Base-by-base conservation (phyloP, 1,140 invertebrate species). In the Bombus pascuorum region DNA sequence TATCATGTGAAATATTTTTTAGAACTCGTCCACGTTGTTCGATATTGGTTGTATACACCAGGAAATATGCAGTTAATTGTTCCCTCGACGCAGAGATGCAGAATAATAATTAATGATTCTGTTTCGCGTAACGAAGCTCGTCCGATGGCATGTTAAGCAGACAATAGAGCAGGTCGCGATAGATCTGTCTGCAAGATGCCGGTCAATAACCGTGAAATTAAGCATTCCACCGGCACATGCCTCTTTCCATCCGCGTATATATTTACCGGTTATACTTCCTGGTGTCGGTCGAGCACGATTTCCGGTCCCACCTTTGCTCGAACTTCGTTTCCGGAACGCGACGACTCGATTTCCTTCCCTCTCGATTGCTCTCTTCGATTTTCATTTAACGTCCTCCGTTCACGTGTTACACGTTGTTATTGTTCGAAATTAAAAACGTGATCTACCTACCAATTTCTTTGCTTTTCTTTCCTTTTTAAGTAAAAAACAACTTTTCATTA, bases 251-350 rank as follows among this genome's bases (percentile, higher is more conserved):
- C 84, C 87, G 85, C 84, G 83, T 90, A 88, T 90, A 79, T 85
- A 87, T 91, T 84, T 88, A 88, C 90, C 88, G 90, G 88, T 91
- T 89, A 76, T 90, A 91, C 90, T 91, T 91, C 90, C 90, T 91
- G 88, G 86, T 91, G 88, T 70, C 82, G 81, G 74, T n/a, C 87
- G 77, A 72, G 82, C 86, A 86, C 83, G 89, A 83, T 81, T 91
- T 91, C 90, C 90, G 87, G 90, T 84, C 73, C 81, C 85, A 87
- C 87, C 87, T 81, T 83, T 68, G 86, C 79, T 86, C 70, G 72
- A 75, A 87, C 79, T 85, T 84, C 88, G 87, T 82, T 87, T 89
- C 87, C 89, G 83, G 73, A 62, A 89, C 78, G 62, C 74, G 57
- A n/a, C 42, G 22, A 22, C 76, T 44, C 86, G 74, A 53, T 53